Percentiles rank a stretch among this genome's conserved stretches.
Evolutionary conservation across 2,113 vertebrate genomes (phyloP).

Genomic region (Sapayoa aenigma): DNA sequence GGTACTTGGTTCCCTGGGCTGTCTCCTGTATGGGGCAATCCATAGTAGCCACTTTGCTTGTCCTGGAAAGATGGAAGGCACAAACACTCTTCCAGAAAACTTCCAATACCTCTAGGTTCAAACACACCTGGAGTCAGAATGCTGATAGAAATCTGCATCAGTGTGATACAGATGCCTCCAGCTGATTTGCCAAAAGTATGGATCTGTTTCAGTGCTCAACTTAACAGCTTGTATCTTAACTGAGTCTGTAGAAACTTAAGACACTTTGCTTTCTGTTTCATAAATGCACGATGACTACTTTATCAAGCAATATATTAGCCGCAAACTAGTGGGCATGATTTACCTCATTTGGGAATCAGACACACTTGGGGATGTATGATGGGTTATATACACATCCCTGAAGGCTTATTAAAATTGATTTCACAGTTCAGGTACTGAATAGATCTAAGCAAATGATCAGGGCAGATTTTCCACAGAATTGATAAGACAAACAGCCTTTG

Average conservation of each 20-base stretch:
- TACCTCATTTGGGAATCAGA: not conserved
- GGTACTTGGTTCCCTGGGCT: not conserved
- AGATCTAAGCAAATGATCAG: not conserved
- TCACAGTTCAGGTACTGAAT: not conserved
- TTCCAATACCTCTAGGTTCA: not conserved
- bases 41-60: not conserved
- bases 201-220: not conserved
- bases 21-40: not conserved
- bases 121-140: not conserved
- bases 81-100: not conserved
- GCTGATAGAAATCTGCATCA: not conserved
- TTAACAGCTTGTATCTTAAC: not conserved
- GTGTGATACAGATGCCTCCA: not conserved
- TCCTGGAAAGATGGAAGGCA: not conserved
- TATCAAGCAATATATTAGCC: not conserved
- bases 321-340: not conserved
- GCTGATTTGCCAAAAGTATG: not conserved
- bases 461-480: not conserved
- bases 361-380: not conserved
- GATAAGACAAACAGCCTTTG: constrained; percentile 1
- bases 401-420: not conserved
- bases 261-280: not conserved
- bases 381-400: not conserved
- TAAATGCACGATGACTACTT: not conserved
- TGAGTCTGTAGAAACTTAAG: not conserved